Conservation (phyloP, 1,140 invertebrate genomes). For the Drusus annulatus region DNA sequence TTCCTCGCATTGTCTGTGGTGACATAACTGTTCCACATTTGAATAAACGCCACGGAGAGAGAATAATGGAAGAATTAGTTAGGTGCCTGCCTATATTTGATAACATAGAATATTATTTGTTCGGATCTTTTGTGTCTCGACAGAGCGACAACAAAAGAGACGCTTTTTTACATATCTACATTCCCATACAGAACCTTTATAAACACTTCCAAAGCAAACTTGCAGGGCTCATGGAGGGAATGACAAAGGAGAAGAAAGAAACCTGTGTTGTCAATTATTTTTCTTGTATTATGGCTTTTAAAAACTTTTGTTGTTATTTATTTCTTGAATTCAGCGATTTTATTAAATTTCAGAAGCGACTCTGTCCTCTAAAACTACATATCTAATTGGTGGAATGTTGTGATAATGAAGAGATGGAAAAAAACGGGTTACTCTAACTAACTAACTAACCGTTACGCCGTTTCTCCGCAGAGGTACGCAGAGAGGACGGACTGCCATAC, state of each 20-base stretch:
- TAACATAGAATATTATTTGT: slow-evolving; percentile 37
- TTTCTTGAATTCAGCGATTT: neutral
- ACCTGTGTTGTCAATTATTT: slow-evolving; percentile 7
- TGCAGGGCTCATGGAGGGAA: neutral
- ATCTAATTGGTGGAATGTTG: no score
- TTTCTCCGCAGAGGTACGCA: no score
- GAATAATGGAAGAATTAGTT: slow-evolving; percentile 40
- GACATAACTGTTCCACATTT: slow-evolving; percentile 50
- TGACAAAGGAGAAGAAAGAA: neutral
- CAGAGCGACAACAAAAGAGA: slow-evolving; percentile 6
- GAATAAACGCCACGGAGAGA: slow-evolving; percentile 34
- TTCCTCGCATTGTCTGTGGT: slow-evolving; percentile 31
- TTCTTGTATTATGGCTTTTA: neutral
- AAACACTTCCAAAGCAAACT: slow-evolving; percentile 10
- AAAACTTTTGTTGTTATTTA: slow-evolving; percentile 5
- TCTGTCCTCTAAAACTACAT: no score
- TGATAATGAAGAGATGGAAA: no score
- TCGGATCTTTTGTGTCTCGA: slow-evolving; percentile 11
- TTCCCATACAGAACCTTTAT: slow-evolving; percentile 27
- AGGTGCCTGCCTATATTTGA: slow-evolving; percentile 23
- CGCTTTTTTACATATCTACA: slow-evolving; percentile 21
- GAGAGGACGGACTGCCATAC: no score
- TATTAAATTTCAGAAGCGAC: neutral
- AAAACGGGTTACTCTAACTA: no score
- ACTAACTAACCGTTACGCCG: no score